These are phyloP conservation scores for Microcebus ravelobensis DNA, from an alignment of 2,113 vertebrate species.

Conservation along the genomic window DNA sequence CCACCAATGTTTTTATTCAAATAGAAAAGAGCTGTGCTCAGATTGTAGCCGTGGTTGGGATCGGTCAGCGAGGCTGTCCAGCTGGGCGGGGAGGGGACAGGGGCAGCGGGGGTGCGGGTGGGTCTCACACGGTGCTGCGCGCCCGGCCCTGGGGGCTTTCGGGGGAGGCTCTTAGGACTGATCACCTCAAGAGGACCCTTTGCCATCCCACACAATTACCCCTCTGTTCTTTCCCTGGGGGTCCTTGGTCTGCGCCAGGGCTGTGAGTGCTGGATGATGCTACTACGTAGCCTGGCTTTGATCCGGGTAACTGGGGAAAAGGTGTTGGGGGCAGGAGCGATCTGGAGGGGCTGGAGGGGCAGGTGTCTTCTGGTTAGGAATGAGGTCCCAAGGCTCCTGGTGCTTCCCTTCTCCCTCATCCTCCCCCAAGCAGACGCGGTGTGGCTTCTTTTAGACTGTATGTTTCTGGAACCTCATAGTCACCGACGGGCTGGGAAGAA, in stretches of 20 bases:
- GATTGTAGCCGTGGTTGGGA: not conserved
- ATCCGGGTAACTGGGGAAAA: not conserved
- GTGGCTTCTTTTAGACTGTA: not conserved
- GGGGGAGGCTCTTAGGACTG: not conserved
- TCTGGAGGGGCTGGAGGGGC: rapidly evolving
- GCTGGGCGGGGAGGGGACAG: not conserved
- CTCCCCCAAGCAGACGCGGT: not conserved
- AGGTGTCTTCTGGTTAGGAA: not conserved
- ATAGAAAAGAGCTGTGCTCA: constrained; percentile 48
- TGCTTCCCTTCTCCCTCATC: not conserved
- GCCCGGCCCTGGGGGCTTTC: not conserved
- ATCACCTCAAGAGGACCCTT: not conserved
- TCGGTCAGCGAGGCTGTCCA: not conserved
- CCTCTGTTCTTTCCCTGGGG: not conserved
- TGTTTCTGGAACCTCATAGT: not conserved
- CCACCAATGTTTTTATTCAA: constrained; percentile 58
- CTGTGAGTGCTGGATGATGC: not conserved
- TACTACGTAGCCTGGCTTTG: not conserved
- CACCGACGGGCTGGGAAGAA: not conserved
- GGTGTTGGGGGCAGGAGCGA: not conserved
- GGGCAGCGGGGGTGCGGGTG: not conserved
- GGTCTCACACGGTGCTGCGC: not conserved
- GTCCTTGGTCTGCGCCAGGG: not conserved
- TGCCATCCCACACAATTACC: not conserved
- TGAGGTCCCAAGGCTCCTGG: not conserved